A percentile compares a stretch with the other conserved stretches of the same genome.
Evolutionary conservation across 2,797 vertebrate species (phyloP).

Genomic region (Notolepis coatsorum): DNA sequence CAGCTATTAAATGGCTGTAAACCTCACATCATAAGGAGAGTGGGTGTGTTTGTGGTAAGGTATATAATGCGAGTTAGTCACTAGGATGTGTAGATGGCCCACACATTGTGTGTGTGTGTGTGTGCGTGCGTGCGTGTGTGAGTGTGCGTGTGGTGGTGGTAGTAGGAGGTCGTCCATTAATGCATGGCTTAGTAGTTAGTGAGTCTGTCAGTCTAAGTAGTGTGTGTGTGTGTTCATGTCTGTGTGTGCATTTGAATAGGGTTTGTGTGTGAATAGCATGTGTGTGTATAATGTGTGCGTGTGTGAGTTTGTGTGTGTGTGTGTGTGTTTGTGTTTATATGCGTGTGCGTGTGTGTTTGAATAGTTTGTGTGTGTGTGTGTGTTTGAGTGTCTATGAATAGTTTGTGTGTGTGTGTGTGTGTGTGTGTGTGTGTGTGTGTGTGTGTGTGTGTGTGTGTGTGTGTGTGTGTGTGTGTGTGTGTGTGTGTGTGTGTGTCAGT

Average conservation of each 20-base stretch:
- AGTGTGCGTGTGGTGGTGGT: slow-evolving; percentile 1
- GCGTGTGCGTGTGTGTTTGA: slow-evolving; percentile 16
- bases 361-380: slow-evolving; percentile 22
- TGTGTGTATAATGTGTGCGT: slow-evolving; percentile 21
- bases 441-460: slow-evolving; percentile 17
- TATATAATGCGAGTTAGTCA: too few relatives aligned
- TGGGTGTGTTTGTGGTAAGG: slow-evolving; percentile 28
- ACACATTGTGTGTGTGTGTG: slow-evolving; percentile 38
- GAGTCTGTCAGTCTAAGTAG: background rate
- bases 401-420: background rate
- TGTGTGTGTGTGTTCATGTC: slow-evolving; percentile 6
- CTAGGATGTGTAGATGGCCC: slow-evolving; percentile 28
- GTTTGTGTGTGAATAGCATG: background rate
- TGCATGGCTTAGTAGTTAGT: slow-evolving; percentile 24
- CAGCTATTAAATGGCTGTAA: slow-evolving; percentile 64
- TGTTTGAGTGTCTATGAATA: slow-evolving; percentile 17
- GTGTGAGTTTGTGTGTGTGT: slow-evolving; percentile 10
- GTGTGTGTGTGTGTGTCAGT: slow-evolving; percentile 23
- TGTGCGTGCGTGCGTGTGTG: background rate
- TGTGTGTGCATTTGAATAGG: too few relatives aligned
- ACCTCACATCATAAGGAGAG: slow-evolving; percentile 48
- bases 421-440: slow-evolving; percentile 28
- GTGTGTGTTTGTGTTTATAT: background rate
- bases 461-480: background rate
- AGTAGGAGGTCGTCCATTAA: slow-evolving; percentile 58